A percentile compares a stretch with the other conserved stretches of the same genome.
These are phyloP conservation scores for Chanos chanos DNA, from an alignment of 2,797 vertebrate species.

Conservation along the genomic window DNA sequence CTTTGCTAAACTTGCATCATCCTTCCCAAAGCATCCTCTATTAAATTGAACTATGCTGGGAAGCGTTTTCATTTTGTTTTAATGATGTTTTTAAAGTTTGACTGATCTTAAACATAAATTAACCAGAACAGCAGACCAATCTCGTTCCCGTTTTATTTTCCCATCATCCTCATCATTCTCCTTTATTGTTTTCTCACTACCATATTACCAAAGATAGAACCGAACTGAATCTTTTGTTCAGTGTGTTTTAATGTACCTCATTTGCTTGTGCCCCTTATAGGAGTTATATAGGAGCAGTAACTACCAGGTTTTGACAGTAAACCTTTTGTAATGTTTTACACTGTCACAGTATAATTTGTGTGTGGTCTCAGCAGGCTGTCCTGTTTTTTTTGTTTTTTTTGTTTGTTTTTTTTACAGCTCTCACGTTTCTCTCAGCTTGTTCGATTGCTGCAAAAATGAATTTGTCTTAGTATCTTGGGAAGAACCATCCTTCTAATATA, in stretches of 20 bases:
- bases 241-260: slow-evolving; percentile 16
- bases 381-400: too few species aligned
- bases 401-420: too few species aligned
- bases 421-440: too few species aligned
- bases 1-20: slow-evolving; percentile 63
- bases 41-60: slow-evolving; percentile 68
- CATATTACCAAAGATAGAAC: slow-evolving; percentile 33
- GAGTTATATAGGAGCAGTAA: not conserved
- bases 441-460: too few species aligned
- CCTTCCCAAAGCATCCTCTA: slow-evolving; percentile 66
- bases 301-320: too few species aligned
- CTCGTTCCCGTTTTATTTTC: slow-evolving; percentile 33
- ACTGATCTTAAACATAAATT: slow-evolving; percentile 64
- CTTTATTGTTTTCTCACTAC: slow-evolving; percentile 30
- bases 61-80: slow-evolving; percentile 76
- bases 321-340: not conserved
- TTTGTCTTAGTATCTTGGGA: too few species aligned
- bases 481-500: too few species aligned
- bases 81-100: slow-evolving; percentile 79
- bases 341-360: not conserved
- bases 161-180: slow-evolving; percentile 34
- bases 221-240: too few species aligned
- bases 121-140: slow-evolving; percentile 34
- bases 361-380: not conserved
- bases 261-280: slow-evolving; percentile 17